Percentiles rank a stretch among this genome's conserved stretches.
Conservation (phyloP, 2,888 invertebrate species). For the Agelastica alni region DNA sequence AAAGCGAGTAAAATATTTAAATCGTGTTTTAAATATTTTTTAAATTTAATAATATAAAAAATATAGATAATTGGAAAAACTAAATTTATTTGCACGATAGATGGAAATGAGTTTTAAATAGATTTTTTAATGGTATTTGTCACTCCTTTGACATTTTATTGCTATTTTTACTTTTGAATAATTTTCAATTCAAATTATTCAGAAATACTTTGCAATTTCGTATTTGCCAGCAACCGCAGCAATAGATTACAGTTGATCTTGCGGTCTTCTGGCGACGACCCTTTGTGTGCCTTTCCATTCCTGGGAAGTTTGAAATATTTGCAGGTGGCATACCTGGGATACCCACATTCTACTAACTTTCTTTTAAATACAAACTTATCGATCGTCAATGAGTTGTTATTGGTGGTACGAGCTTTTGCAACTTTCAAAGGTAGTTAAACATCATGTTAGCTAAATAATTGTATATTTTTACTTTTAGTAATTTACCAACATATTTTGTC, state of each 20-base stretch:
- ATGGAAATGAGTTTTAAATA: too few species aligned
- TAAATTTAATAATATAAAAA: too few species aligned
- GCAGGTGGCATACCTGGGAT: slow-evolving; percentile 23
- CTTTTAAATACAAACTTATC: slow-evolving; percentile 18
- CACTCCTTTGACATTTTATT: too few species aligned
- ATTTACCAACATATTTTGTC: too few species aligned
- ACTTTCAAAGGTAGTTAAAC: neutral
- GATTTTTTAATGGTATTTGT: too few species aligned
- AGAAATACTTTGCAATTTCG: slow-evolving; percentile 18
- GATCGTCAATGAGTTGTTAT: slow-evolving; percentile 11
- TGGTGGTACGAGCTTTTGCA: neutral
- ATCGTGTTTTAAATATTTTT: too few species aligned
- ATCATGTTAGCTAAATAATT: too few species aligned
- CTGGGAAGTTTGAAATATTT: slow-evolving; percentile 22
- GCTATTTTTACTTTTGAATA: too few species aligned
- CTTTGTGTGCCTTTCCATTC: slow-evolving; percentile 13
- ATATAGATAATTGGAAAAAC: too few species aligned
- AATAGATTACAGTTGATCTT: slow-evolving; percentile 27
- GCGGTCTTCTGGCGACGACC: slow-evolving; percentile 18
- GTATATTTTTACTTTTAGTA: too few species aligned
- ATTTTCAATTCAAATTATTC: slow-evolving; percentile 5
- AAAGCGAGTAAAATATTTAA: too few species aligned
- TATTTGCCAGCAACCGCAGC: slow-evolving; percentile 15
- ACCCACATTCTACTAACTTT: slow-evolving; percentile 16
- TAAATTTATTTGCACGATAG: too few species aligned